Conservation (phyloP, 2,888 invertebrate species). For the Pseudococcus viburni region DNA sequence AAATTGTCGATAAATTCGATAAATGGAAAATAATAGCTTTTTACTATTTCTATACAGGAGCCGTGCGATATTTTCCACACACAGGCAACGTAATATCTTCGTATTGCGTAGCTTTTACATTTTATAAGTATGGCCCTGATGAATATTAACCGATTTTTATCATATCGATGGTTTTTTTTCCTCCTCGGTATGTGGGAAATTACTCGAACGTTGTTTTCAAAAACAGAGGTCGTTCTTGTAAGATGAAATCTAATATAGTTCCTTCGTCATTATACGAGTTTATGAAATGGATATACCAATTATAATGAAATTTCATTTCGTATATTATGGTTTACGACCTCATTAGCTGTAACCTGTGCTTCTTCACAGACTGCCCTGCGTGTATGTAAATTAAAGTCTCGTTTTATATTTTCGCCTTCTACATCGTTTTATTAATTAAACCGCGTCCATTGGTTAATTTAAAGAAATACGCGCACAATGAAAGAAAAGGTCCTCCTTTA, state of each 20-base stretch:
- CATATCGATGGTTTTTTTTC: no score
- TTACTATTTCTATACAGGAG: background rate
- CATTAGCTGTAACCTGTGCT: conserved; percentile 39
- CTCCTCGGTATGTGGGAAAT: no score
- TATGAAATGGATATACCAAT: background rate
- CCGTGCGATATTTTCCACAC: background rate
- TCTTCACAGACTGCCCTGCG: background rate
- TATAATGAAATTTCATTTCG: conserved; percentile 37
- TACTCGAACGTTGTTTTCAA: no score
- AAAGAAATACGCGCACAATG: conserved; percentile 51
- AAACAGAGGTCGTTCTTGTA: no score
- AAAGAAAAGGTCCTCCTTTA: conserved; percentile 52
- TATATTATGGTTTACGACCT: conserved; percentile 22
- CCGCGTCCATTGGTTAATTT: conserved; percentile 48
- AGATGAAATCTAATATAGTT: no score
- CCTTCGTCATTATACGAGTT: no score
- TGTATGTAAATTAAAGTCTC: conserved; percentile 42
- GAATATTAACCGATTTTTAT: conserved; percentile 42
- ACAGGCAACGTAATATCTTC: background rate
- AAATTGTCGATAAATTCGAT: conserved; percentile 62
- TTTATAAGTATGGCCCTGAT: background rate
- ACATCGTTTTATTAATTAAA: conserved; percentile 47
- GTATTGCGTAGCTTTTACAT: background rate
- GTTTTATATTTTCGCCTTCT: conserved; percentile 35
- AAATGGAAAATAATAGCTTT: conserved; percentile 60